Evolutionary conservation across 2,797 vertebrate genomes (phyloP).

Genomic region (Pagetopsis macropterus): DNA sequence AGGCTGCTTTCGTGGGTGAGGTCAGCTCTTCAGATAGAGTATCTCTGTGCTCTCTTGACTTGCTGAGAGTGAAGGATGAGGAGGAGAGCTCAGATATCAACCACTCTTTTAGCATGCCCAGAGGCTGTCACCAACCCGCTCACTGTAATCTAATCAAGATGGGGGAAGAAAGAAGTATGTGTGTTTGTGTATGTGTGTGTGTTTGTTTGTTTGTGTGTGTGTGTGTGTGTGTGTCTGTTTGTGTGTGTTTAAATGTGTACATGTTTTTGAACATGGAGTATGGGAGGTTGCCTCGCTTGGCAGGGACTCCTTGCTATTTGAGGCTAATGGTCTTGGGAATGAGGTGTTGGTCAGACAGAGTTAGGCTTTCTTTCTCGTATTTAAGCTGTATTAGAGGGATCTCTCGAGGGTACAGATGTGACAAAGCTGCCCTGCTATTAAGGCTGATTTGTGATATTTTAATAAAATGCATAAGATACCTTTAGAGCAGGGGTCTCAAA

Average conservation of each 20-base stretch:
- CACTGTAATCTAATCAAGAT: slow-evolving; percentile 86
- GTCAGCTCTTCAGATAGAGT: slow-evolving; percentile 74
- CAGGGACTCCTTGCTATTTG: slow-evolving; percentile 16
- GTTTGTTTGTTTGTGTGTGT: slow-evolving; percentile 12
- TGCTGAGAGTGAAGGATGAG: slow-evolving; percentile 65
- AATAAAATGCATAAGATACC: slow-evolving; percentile 6
- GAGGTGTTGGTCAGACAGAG: slow-evolving; percentile 19
- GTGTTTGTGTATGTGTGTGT: slow-evolving; percentile 19
- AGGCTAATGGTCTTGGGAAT: slow-evolving; percentile 25
- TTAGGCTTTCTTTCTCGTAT: slow-evolving; percentile 10
- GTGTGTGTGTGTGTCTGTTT: slow-evolving; percentile 23
- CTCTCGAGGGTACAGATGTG: slow-evolving; percentile 14
- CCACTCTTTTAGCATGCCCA: slow-evolving; percentile 78
- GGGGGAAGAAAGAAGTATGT: slow-evolving; percentile 63
- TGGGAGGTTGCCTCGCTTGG: slow-evolving; percentile 2
- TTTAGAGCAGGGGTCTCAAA: no score
- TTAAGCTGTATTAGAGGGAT: slow-evolving; percentile 8
- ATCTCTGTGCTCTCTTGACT: slow-evolving; percentile 75
- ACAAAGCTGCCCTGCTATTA: slow-evolving; percentile 2
- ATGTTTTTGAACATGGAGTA: slow-evolving; percentile 32
- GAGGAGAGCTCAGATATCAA: slow-evolving; percentile 81
- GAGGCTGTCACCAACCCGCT: slow-evolving; percentile 83
- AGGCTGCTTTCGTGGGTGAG: slow-evolving; percentile 61
- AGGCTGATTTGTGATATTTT: slow-evolving; percentile 19
- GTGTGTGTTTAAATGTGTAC: slow-evolving; percentile 24